A percentile compares a stretch with the other conserved stretches of the same genome.
Conservation (phyloP, 2,113 vertebrate genomes). For the Puntigrus tetrazona region DNA sequence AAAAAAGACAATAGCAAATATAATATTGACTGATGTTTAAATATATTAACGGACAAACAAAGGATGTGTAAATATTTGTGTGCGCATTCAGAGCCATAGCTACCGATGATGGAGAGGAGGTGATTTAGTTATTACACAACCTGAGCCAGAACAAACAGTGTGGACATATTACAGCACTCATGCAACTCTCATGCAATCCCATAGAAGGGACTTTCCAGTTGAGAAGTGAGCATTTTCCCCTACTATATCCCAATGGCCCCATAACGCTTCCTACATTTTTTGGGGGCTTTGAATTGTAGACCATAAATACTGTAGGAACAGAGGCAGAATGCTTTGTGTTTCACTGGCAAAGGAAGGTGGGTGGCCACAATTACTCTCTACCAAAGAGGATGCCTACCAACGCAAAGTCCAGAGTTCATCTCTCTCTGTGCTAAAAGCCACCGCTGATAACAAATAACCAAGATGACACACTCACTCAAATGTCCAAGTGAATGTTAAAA, state of each 20-base stretch:
- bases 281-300: constrained; percentile 45
- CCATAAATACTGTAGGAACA: constrained; percentile 24
- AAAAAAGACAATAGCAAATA: neutral
- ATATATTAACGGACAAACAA: neutral
- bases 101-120: neutral
- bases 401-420: constrained; percentile 61
- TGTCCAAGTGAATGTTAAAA: constrained; percentile 5
- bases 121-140: constrained; percentile 8
- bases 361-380: constrained; percentile 50
- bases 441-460: constrained; percentile 68
- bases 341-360: constrained; percentile 51
- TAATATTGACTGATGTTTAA: neutral
- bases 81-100: neutral
- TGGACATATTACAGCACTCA: neutral
- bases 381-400: constrained; percentile 59
- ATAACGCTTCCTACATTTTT: constrained; percentile 8
- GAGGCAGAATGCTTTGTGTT: constrained; percentile 55
- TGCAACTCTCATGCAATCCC: constrained; percentile 16
- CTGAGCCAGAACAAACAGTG: constrained; percentile 19
- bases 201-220: constrained; percentile 52
- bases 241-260: constrained; percentile 1
- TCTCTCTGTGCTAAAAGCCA: constrained; percentile 52
- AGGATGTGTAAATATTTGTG: neutral
- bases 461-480: constrained; percentile 35
- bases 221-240: neutral